Evolutionary conservation across 2,797 vertebrate species (phyloP), one percentile per base, ranked within the genome.

Genomic region (Danio choprae): DNA sequence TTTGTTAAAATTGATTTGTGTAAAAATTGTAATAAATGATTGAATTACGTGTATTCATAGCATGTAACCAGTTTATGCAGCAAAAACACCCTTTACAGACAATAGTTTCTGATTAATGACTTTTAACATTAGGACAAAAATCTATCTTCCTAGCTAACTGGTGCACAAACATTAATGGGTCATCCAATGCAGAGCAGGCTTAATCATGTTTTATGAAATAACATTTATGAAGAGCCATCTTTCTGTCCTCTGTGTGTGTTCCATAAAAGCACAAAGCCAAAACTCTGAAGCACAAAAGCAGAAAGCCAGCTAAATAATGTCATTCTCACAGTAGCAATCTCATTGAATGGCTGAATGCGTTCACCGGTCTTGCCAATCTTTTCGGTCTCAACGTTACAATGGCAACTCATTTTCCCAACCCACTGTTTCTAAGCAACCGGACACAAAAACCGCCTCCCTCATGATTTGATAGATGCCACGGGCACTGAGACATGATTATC

Each of bases 341-440:
- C 46, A 62, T n/a, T 40, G 67, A 83, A 85, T 69, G 56, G 60
- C 69, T 81, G 70, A 64, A 81, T 50, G 50, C 48, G 9, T 43
- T 74, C 3, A 7, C 56, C n/a, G 48, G 74, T 71, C 77, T 74
- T 74, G 68, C 60, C 59, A 83, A 74, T 74, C 78, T 79, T 75
- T 83, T 65, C 20, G n/a, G 40, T 74, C 81, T 80, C 80, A 55
- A 62, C 7, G 6, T 77, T 68, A 79, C 81, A 85, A 64, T 77
- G 65, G 43, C 55, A 36, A 18, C 62, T 76, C 62, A 79, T 84
- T 83, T 74, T 81, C 70, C 44, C 72, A 56, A 55, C 50, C 68
- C 41, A 69, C 68, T 65, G 84, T 87, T 87, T 81, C 84, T 74
- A 81, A 83, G 83, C 84, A 88, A 87, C 84, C 74, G 59, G 77